Evolutionary conservation across 2,113 vertebrate genomes (phyloP).

Genomic region (Turdus rufiventris): DNA sequence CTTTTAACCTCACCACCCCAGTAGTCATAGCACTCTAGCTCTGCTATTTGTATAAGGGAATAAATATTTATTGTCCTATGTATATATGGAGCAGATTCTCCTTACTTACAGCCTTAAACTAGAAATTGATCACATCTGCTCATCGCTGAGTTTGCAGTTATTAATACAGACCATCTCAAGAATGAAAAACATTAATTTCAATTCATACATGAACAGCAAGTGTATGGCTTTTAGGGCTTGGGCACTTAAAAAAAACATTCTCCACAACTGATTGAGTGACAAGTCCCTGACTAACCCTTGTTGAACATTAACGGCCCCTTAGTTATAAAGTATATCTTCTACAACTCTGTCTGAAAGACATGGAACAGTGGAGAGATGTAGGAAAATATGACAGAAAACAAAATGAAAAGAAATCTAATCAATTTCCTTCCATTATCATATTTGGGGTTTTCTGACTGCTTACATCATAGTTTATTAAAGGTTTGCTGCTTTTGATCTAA

Average conservation of each 20-base stretch:
- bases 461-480: background rate
- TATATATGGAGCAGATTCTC: background rate
- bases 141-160: background rate
- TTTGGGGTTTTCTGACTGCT: background rate
- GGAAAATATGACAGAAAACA: background rate
- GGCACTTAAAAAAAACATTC: background rate
- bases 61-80: slow-evolving; percentile 29
- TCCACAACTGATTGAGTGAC: background rate
- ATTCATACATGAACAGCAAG: background rate
- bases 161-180: background rate
- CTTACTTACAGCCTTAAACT: background rate
- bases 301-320: background rate
- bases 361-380: background rate
- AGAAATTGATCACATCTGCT: background rate
- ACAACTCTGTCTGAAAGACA: background rate
- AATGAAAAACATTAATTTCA: background rate
- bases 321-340: background rate
- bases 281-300: background rate
- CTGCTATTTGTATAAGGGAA: background rate
- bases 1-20: background rate
- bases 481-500: background rate
- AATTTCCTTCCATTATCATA: background rate
- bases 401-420: background rate
- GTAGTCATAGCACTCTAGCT: background rate
- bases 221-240: background rate